Evolutionary conservation across 1,140 invertebrate genomes (phyloP).

Genomic region (Drosophila nasuta): DNA sequence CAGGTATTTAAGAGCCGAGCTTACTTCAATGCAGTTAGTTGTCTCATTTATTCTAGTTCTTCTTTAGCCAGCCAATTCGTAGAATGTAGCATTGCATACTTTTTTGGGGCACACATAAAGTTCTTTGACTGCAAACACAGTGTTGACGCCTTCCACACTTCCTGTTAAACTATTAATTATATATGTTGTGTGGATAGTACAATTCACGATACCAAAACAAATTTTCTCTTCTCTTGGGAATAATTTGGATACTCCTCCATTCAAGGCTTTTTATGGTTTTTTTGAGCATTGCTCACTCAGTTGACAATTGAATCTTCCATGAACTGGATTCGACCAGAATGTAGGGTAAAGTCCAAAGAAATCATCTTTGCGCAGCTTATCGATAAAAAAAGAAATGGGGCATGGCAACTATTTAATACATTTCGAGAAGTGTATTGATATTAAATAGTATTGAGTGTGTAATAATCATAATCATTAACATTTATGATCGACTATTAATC

Average conservation of each 20-base stretch:
- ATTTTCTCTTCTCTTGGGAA: neutral
- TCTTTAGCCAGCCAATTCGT: slow-evolving; percentile 8
- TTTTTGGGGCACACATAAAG: slow-evolving; percentile 24
- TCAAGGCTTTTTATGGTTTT: neutral
- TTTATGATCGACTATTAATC: slow-evolving; percentile 29
- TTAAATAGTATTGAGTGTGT: neutral
- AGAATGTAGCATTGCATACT: slow-evolving; percentile 32
- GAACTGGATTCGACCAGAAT: no score
- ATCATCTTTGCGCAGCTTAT: no score
- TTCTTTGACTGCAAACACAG: neutral
- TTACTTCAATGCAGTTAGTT: no score
- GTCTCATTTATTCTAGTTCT: neutral
- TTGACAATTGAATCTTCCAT: no score
- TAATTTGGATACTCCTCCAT: neutral
- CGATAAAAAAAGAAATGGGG: no score
- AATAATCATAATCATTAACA: slow-evolving; percentile 13
- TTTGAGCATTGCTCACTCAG: no score
- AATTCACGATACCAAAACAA: neutral
- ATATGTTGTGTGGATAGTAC: neutral
- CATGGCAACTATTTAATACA: slow-evolving; percentile 2
- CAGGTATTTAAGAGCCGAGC: no score
- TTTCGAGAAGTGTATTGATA: neutral
- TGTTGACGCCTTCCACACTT: no score
- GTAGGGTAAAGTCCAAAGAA: no score
- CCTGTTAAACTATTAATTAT: neutral